Base-by-base conservation (phyloP, 2,888 invertebrate genomes). In the Clanis bilineata region DNA sequence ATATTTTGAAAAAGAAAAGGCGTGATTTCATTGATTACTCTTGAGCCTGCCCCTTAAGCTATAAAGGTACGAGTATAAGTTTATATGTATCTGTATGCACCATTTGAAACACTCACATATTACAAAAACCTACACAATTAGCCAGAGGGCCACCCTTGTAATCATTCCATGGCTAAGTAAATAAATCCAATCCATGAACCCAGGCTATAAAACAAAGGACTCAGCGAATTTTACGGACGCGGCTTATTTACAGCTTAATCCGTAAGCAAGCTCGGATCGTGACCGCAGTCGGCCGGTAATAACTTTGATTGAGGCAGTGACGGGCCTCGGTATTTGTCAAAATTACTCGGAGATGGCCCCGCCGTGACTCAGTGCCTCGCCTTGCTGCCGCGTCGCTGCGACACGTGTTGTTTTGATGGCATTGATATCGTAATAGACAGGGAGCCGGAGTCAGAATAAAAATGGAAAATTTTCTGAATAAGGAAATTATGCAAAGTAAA, bases 311-410 rank as follows among this genome's bases (percentile, higher is more conserved):
- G 72, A 68, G 56, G 64, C 65, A 32, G 58, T 59, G 39, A 57
- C 62, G 58, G 66, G 57, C 61, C 62, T 57, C 55, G 60, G 62
- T 73, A 74, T 77, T 79, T 74, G 76, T 79, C 75, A 77, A 76
- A 79, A 80, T 77, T 77, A 79, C 72, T 55, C 64, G 61, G 69
- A 64, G 64, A 70, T 66, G 57, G 59, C 21, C 43, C 59, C 62
- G 67, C 64, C 69, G 70, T 72, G 72, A 74, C 72, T 65, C 56
- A 12, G 61, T 58, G 32, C 47, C 57, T 39, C 47, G 25, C 22
- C 63, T 44, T 68, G 63, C 64, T 56, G 15, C 60, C 64, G 32
- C 9, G 5, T 7, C 9, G 32, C 32, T 9, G 7, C 36, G 36
- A 36, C 36, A 68, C 69, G 64, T 68, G 66, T 61, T 68, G 59